Percentiles rank a stretch among this genome's conserved stretches.
Evolutionary conservation across 2,113 vertebrate species (phyloP).

Genomic region (Laticauda laticaudata): DNA sequence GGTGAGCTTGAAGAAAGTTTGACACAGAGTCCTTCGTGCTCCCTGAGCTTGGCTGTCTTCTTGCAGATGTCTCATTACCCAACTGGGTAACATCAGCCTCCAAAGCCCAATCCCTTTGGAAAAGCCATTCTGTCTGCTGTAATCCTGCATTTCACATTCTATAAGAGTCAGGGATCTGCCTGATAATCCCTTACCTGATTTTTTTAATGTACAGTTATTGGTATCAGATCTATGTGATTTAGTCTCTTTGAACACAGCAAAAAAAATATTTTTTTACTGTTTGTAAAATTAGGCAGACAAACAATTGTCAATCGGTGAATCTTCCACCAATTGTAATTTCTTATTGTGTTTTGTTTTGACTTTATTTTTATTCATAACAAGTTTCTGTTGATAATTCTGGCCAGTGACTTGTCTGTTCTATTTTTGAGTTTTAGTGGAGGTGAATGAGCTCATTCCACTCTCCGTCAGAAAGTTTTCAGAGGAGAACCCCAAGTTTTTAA

Average conservation of each 20-base stretch:
- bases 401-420: not conserved
- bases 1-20: constrained; percentile 32
- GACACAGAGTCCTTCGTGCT: not conserved
- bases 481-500: not conserved
- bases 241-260: not conserved
- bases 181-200: not conserved
- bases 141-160: not conserved
- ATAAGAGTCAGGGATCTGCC: not conserved
- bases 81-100: not conserved
- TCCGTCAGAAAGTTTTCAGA: not conserved
- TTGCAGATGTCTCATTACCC: too few species aligned
- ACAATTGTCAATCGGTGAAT: not conserved
- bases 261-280: not conserved
- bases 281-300: not conserved
- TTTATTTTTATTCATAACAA: not conserved
- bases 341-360: not conserved
- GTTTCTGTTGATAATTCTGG: not conserved
- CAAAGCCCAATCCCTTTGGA: not conserved
- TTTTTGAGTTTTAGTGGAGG: not conserved
- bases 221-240: not conserved
- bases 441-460: not conserved
- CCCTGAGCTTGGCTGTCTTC: too few species aligned
- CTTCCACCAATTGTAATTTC: not conserved
- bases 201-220: not conserved
- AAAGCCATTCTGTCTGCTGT: not conserved